Conservation (phyloP, 2,888 invertebrate species). For the Orchesellides sinensis region DNA sequence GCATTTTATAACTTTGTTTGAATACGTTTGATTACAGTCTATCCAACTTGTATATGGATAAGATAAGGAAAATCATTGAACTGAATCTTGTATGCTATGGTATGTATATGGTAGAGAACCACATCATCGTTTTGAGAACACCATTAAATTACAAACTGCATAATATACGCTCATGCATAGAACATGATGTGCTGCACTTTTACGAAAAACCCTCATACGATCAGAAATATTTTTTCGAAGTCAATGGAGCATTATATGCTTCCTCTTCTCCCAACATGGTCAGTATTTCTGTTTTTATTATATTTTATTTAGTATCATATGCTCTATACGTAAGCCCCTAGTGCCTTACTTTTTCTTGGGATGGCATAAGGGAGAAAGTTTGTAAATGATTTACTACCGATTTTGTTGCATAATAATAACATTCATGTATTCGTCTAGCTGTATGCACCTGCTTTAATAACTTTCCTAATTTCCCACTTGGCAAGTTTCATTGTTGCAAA, state of each 20-base stretch:
- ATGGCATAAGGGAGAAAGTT: not conserved
- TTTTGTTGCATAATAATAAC: not conserved
- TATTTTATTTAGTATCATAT: too few species aligned
- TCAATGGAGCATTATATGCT: not conserved
- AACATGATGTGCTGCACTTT: not conserved
- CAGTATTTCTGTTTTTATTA: too few species aligned
- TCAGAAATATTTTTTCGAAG: not conserved
- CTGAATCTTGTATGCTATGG: too few species aligned
- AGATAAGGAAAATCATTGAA: constrained; percentile 12
- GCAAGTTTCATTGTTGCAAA: not conserved
- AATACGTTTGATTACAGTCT: constrained; percentile 31
- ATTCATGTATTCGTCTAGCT: not conserved
- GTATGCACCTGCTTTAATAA: not conserved
- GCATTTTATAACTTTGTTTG: constrained; percentile 45
- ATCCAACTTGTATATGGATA: constrained; percentile 29
- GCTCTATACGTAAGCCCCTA: too few species aligned
- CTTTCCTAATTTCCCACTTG: not conserved
- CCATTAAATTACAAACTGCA: too few species aligned
- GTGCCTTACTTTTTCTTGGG: not conserved
- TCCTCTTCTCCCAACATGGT: not conserved
- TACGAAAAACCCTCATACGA: not conserved
- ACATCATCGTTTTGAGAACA: not conserved
- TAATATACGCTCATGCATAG: too few species aligned
- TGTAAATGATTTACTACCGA: not conserved
- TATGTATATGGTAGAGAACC: not conserved